Evolutionary conservation across 2,797 vertebrate species (phyloP).

Genomic region (Gobionotothen gibberifrons): DNA sequence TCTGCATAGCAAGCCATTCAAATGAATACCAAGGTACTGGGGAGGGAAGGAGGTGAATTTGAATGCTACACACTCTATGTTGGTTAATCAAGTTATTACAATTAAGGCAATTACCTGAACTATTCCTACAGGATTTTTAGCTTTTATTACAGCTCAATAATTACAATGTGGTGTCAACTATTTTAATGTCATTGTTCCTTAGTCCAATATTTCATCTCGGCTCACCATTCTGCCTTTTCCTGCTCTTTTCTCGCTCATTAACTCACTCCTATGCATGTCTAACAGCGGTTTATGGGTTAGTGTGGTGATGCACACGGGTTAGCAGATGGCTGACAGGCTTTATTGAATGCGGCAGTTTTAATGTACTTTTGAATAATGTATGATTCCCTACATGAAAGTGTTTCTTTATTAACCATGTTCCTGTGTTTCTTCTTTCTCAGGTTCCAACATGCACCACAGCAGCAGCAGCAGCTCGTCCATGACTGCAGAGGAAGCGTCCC

Average conservation of each 20-base stretch:
- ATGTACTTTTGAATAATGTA: background rate
- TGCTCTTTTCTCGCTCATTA: slow-evolving; percentile 12
- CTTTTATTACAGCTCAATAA: background rate
- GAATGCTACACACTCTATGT: background rate
- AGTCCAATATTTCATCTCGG: slow-evolving; percentile 9
- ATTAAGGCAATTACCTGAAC: slow-evolving; percentile 5
- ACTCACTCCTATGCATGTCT: slow-evolving; percentile 34
- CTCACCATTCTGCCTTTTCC: slow-evolving; percentile 21
- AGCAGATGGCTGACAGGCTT: background rate
- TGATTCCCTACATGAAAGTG: background rate
- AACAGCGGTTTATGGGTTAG: slow-evolving; percentile 7
- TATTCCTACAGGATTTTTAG: background rate
- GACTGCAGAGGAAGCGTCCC: slow-evolving; percentile 85
- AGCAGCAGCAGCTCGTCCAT: slow-evolving; percentile 81
- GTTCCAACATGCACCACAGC: slow-evolving; percentile 88
- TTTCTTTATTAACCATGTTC: background rate
- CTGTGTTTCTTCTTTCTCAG: slow-evolving; percentile 68
- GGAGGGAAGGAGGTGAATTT: background rate
- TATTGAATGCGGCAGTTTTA: slow-evolving; percentile 1
- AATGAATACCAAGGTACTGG: slow-evolving; percentile 75
- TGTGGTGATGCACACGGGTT: slow-evolving; percentile 17
- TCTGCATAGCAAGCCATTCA: slow-evolving; percentile 79
- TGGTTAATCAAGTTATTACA: background rate
- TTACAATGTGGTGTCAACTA: background rate
- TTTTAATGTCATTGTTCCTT: slow-evolving; percentile 2